Percentiles rank a stretch among this genome's conserved stretches.
These are phyloP conservation scores for Cyprinodon variegatus DNA, from an alignment of 2,113 vertebrate genomes.

Conservation along the genomic window DNA sequence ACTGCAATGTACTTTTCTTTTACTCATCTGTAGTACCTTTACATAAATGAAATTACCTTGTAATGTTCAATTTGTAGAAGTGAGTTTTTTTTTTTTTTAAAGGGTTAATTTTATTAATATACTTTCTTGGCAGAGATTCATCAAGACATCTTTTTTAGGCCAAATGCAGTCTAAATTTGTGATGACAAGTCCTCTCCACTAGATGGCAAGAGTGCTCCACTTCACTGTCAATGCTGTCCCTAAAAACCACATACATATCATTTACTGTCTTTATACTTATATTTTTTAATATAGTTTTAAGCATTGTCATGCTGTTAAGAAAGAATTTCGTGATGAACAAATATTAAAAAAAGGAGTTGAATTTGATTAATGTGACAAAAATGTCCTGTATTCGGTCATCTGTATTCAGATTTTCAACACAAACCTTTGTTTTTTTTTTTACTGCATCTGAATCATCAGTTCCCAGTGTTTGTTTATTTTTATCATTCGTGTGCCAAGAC, in stretches of 20 bases:
- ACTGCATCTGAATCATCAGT: constrained; percentile 38
- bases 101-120: neutral
- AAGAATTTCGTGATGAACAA: neutral
- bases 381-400: constrained; percentile 1
- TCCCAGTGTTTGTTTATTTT: constrained; percentile 16
- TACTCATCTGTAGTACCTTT: too few species aligned
- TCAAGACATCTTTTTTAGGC: neutral
- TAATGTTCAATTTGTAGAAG: neutral
- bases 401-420: neutral
- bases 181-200: constrained; percentile 3
- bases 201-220: constrained; percentile 40
- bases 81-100: neutral
- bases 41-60: neutral
- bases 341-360: constrained; percentile 4
- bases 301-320: neutral
- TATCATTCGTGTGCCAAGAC: constrained; percentile 46
- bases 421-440: constrained; percentile 48
- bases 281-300: neutral
- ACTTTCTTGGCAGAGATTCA: neutral
- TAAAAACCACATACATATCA: neutral
- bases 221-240: fast-evolving
- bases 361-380: constrained; percentile 8
- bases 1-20: too few species aligned
- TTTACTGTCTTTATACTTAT: neutral
- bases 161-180: neutral